These are phyloP conservation scores for Apocrypta bakeri DNA, from an alignment of 1,140 invertebrate genomes.

Conservation along the genomic window DNA sequence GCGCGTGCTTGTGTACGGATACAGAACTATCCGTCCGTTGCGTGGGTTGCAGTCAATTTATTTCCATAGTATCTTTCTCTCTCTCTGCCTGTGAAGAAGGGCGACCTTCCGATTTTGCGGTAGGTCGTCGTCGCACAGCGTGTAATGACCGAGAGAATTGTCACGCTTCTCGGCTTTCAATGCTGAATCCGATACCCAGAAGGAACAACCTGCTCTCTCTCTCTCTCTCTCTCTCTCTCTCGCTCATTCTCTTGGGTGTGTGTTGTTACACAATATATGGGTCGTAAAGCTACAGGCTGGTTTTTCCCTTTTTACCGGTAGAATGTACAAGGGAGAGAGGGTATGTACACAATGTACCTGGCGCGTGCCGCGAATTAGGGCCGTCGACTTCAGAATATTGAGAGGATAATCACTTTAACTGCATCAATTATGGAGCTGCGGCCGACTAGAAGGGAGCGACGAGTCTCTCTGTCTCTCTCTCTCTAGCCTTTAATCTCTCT, in stretches of 20 bases:
- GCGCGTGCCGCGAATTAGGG: slow-evolving; percentile 12
- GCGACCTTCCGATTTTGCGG: background rate
- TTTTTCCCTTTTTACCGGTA: slow-evolving; percentile 6
- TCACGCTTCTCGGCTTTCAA: background rate
- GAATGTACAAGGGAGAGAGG: background rate
- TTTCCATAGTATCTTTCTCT: background rate
- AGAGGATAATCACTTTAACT: slow-evolving; percentile 7
- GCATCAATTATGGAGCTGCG: background rate
- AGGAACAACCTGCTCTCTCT: background rate
- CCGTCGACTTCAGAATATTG: background rate
- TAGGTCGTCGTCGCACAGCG: background rate
- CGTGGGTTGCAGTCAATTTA: background rate
- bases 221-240: too few species aligned
- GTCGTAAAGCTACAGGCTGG: background rate
- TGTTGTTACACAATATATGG: too few species aligned
- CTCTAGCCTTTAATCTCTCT: slow-evolving; percentile 1
- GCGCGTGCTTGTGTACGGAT: background rate
- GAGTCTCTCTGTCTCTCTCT: too few species aligned
- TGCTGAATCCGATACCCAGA: background rate
- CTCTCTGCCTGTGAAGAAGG: background rate
- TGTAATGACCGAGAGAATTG: background rate
- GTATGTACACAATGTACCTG: background rate
- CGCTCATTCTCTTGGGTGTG: too few species aligned
- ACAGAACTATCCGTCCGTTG: too few species aligned
- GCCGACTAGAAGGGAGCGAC: background rate